phyloP scores from a whole-genome alignment of 2,113 vertebrate genomes.

The cat (Felis catus) region F.catus_Fca126_mat1.0 CM031414.1:5489001-5489500 shows the following conservation, averaged over 20 bases:
- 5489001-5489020: neutral
- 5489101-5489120: too few relatives aligned
- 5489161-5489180: neutral
- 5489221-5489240: neutral
- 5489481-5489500: neutral
- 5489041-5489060: accelerated
- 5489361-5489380: neutral
- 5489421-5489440: too few relatives aligned
- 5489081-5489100: too few relatives aligned
- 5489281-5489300: too few relatives aligned
- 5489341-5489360: neutral
- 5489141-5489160: neutral
- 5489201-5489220: accelerated
- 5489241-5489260: neutral
- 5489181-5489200: neutral
- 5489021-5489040: neutral
- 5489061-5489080: accelerated
- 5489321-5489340: neutral
- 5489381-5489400: neutral
- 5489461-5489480: neutral
- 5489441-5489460: accelerated
- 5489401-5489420: neutral
- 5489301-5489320: neutral
- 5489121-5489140: accelerated
- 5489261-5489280: accelerated